Conservation (phyloP, 2,113 vertebrate genomes). For the Cynopterus brachyotis region DNA sequence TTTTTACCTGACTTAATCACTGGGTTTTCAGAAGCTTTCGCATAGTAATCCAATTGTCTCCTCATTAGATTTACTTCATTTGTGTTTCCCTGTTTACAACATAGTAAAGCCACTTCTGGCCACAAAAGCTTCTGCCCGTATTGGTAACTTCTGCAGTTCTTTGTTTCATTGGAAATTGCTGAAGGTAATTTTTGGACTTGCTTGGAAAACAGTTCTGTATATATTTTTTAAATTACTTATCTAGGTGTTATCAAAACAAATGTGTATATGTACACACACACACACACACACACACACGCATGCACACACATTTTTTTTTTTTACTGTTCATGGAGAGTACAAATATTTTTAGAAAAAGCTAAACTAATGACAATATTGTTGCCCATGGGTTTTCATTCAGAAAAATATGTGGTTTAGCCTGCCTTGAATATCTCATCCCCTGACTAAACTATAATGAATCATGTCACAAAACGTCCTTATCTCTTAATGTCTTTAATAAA, state of each 20-base stretch:
- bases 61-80: conserved; percentile 65
- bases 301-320: too few relatives aligned
- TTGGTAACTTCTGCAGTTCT: not conserved
- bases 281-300: too few relatives aligned
- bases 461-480: conserved; percentile 31
- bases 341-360: not conserved
- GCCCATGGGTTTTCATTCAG: not conserved
- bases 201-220: not conserved
- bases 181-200: not conserved
- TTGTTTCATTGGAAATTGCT: not conserved
- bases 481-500: conserved; percentile 35
- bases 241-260: not conserved
- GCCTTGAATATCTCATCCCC: not conserved
- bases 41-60: conserved; percentile 56
- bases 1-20: conserved; percentile 61
- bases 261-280: not conserved
- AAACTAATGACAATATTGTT: not conserved
- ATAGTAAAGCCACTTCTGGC: not conserved
- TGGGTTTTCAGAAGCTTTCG: conserved; percentile 40
- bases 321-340: not conserved
- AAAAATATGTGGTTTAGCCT: not conserved
- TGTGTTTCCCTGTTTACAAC: conserved; percentile 48
- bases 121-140: not conserved
- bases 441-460: not conserved
- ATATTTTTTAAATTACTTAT: not conserved